These are phyloP conservation scores for Agrenia bidenticulata DNA, from an alignment of 2,888 invertebrate genomes.

Conservation along the genomic window DNA sequence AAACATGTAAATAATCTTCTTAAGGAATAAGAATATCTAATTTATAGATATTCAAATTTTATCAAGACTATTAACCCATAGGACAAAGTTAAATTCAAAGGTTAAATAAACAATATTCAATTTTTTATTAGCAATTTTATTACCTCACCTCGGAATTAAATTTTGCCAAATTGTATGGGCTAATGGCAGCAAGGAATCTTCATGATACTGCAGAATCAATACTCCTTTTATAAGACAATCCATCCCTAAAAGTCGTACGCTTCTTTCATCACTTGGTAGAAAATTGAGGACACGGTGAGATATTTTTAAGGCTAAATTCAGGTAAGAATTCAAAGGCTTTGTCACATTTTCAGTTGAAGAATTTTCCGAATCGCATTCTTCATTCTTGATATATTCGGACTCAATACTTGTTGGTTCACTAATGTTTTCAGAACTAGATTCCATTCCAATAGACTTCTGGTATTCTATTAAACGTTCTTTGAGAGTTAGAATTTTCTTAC, in stretches of 20 bases:
- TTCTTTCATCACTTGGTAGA: constrained; percentile 34
- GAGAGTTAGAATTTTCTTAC: too few relatives aligned
- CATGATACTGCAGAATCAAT: constrained; percentile 27
- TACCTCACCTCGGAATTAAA: constrained; percentile 43
- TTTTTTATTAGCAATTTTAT: background rate
- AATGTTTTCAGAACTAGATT: background rate
- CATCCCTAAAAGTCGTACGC: constrained; percentile 39
- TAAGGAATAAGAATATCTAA: too few relatives aligned
- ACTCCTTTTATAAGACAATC: constrained; percentile 46
- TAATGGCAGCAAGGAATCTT: constrained; percentile 46
- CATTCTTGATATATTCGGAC: constrained; percentile 2
- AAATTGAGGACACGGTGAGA: constrained; percentile 46
- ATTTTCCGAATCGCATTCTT: constrained; percentile 1
- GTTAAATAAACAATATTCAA: too few relatives aligned
- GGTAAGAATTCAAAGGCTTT: constrained; percentile 24
- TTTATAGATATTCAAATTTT: too few relatives aligned
- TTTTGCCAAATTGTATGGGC: constrained; percentile 49
- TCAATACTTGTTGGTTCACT: background rate
- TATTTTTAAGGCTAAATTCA: constrained; percentile 35
- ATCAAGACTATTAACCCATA: too few relatives aligned
- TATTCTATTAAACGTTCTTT: constrained; percentile 34
- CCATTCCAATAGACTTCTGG: constrained; percentile 36
- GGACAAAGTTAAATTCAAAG: too few relatives aligned
- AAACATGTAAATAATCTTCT: too few relatives aligned
- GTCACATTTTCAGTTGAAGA: constrained; percentile 3